Base-by-base conservation (phyloP, 1,140 invertebrate genomes). In the Diprion similis region DNA sequence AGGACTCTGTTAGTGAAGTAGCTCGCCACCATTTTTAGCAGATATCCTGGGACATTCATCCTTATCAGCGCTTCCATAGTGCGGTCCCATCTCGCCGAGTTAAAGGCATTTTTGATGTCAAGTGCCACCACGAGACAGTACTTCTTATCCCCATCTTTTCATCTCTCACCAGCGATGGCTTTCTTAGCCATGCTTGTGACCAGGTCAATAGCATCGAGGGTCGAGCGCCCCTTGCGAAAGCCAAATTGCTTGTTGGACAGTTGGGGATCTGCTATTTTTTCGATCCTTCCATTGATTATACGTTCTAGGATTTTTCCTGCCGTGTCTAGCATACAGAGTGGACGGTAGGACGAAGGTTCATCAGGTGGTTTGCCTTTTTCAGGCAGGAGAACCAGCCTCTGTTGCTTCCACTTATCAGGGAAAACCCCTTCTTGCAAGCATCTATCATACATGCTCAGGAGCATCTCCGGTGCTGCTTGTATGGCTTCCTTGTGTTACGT, bases 91-190 rank as follows among this genome's bases (percentile, higher is more conserved):
- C 85, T 84, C 0, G 81, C 78, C 13, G 82, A 82, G 69, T 88
- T 83, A 68, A 89, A 89, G 0, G 88, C 88, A 0, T 87, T 88
- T 8, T 81, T 80, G 11, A 89, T 89, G 70, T 89, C 89, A 7
- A 89, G 65, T 9, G 85, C 76, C 0, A 87, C 76, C 0, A 73
- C 78, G n/a, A 85, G 68, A 0, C 78, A 79, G 59, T 87, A 84
- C 19, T 80, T 83, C 7, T 78, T 64, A 0, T 46, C n/a, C 0
- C 45, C 19, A 10, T 10, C 51, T 18, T 24, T 68, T 0, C n/a
- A 45, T n/a, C 68, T 47, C 68, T n/a, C n/a, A n/a, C n/a, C n/a
- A n/a, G n/a, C n/a, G n/a, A n/a, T 51, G 46, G 69, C n/a, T 64
- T 45, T 13, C 18, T 66, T 66, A 8, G 72, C 46, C 0, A 46